Evolutionary conservation across 2,888 invertebrate species (phyloP).

Genomic region (Hirtodrosophila confusa): DNA sequence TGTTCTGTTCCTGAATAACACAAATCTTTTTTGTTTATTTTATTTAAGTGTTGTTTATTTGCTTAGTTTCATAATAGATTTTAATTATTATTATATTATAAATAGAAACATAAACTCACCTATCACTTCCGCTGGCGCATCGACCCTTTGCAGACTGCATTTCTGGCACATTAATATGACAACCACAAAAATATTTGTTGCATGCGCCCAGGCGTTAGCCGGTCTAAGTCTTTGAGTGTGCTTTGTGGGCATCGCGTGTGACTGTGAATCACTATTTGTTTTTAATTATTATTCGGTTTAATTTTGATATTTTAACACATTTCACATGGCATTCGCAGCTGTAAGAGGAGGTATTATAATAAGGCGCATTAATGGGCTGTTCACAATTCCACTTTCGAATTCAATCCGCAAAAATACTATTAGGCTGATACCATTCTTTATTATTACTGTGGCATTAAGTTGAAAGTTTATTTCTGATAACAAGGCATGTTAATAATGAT

Average conservation of each 20-base stretch:
- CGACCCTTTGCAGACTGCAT: slow-evolving; percentile 74
- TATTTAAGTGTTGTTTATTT: neutral
- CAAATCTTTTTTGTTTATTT: no score
- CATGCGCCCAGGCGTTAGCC: slow-evolving; percentile 16
- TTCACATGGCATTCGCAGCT: slow-evolving; percentile 24
- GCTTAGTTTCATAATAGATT: neutral
- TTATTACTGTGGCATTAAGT: no score
- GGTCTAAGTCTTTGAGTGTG: neutral
- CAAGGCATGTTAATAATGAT: neutral
- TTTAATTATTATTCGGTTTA: slow-evolving; percentile 1
- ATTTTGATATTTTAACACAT: neutral
- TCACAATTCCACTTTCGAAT: no score
- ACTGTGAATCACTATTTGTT: slow-evolving; percentile 7
- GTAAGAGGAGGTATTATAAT: neutral
- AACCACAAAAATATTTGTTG: slow-evolving; percentile 37
- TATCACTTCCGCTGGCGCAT: slow-evolving; percentile 81
- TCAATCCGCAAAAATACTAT: no score
- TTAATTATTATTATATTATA: neutral
- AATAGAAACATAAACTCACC: slow-evolving; percentile 73
- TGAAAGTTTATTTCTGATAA: no score
- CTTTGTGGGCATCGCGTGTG: slow-evolving; percentile 39
- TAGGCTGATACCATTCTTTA: no score
- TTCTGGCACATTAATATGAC: slow-evolving; percentile 79
- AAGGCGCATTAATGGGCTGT: neutral
- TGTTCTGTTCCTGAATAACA: no score